Base-by-base conservation (phyloP, 2,888 invertebrate genomes). In the Nymphalis c-album region DNA sequence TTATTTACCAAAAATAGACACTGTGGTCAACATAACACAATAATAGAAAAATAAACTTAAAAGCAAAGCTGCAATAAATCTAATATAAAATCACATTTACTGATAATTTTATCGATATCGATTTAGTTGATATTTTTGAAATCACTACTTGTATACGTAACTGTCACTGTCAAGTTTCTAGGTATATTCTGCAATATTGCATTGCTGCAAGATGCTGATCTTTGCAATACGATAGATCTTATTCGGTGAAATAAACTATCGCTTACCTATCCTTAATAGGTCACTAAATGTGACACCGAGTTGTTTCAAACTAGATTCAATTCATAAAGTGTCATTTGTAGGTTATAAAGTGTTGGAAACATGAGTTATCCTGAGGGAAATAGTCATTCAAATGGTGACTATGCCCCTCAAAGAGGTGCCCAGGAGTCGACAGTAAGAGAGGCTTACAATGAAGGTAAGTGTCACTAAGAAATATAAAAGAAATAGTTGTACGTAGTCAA, bases 341-440 rank as follows among this genome's bases (percentile, higher is more conserved):
- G 47, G 63, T 60, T 74, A 77, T 73, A 75, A 77, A 79, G 78
- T 74, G 70, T 76, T 80, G 71, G 60, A 71, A 80, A 78, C 75
- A 91, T 91, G 91, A 82, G 82, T 81, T 88, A 82, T 83, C 80
- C 86, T n/a, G 77, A 82, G 68, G 87, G 84, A 74, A 80, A 80
- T 77, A 76, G 77, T 46, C 77, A 78, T 72, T 74, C 76, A 62
- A 80, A 79, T 66, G 78, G 84, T 67, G 84, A 80, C 71, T 73
- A 72, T 50, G 74, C 75, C 59, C 78, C 79, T 67, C 79, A 77
- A 50, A 77, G 78, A 64, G 74, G 74, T n/a, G 73, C 75, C 26
- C 77, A 77, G 55, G 75, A 75, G 26, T 76, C 75, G 40, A 81
- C 85, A 5, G 77, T 89, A 59, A 80, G 80, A 26, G 82, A 87